phyloP scores from a whole-genome alignment of 2,797 vertebrate genomes.

The Tragopan temminckii region DNA sequence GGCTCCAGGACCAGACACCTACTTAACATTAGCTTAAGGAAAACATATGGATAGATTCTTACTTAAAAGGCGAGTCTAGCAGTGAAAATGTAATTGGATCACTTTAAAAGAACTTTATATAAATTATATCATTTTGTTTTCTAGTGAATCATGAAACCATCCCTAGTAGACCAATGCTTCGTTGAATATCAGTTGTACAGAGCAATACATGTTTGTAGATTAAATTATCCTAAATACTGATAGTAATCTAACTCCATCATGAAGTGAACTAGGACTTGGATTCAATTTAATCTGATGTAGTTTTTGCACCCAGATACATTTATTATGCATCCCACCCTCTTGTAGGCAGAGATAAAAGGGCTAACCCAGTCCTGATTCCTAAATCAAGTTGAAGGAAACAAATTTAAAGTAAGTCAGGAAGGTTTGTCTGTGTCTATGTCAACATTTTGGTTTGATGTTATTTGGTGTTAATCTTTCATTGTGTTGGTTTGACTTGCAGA shows the following conservation, averaged over 20 bases:
- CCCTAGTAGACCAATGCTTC: neutral
- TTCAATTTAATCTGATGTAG: neutral
- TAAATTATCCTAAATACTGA: neutral
- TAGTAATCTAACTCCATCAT: neutral
- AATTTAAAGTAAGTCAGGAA: neutral
- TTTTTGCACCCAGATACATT: neutral
- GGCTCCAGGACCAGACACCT: neutral
- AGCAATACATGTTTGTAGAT: neutral
- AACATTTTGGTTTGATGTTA: neutral
- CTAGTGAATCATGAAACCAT: neutral
- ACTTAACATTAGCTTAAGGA: neutral
- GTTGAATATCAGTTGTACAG: neutral
- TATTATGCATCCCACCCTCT: neutral
- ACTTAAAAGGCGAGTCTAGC: neutral
- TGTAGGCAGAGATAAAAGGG: neutral
- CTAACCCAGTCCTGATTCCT: neutral
- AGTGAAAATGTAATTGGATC: neutral
- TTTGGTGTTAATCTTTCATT: neutral
- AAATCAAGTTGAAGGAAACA: neutral
- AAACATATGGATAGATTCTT: neutral
- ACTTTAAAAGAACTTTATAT: neutral
- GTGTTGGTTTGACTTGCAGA: neutral
- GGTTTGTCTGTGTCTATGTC: neutral
- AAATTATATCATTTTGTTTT: neutral
- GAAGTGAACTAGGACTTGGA: neutral